Evolutionary conservation across 2,113 vertebrate genomes (phyloP), one percentile per base, ranked within the genome.

Genomic region (Odocoileus virginianus): DNA sequence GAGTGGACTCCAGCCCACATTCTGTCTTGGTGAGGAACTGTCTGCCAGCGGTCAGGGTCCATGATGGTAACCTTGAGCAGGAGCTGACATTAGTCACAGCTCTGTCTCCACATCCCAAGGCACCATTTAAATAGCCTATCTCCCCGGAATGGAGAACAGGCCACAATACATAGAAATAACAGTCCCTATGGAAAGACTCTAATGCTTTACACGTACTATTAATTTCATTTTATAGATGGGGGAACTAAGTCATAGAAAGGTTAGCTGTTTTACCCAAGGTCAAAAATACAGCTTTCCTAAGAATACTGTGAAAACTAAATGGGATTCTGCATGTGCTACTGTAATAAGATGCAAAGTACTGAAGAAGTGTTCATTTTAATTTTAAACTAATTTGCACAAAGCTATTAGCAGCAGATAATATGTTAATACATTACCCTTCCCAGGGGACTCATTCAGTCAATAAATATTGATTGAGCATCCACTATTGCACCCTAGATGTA

Each of bases 381-480:
- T 97, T 97, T 93, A 97, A 98, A 64, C 78, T 94, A 97, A 94
- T 98, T 96, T 97, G 52, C 60, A 93, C 95, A 97, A 92, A 97
- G 94, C 94, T 97, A 97, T 97, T 97, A 97, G 78, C 8, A 40
- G 91, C 50, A 94, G 60, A 97, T 95, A 96, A 97, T 93, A 97
- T 89, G 95, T 88, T 97, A 98, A 97, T 97, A 61, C 86, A 87
- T 95, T 95, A 84, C 19, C 45, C 74, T 95, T 94, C 96, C 94
- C 91, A 84, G 19, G 76, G 57, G 93, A 79, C 50, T 89, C 88
- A 96, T 89, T 89, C 85, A 79, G 47, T 97, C 93, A 96, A 45
- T 97, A 97, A 97, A 97, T 91, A 97, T 81, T 97, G 96, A 91
- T 94, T 91, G 90, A 92, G 19, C 50, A 93, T 91, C 30, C 23